These are phyloP conservation scores for Bhutanitis thaidina DNA, from an alignment of 2,888 invertebrate genomes.

Conservation along the genomic window DNA sequence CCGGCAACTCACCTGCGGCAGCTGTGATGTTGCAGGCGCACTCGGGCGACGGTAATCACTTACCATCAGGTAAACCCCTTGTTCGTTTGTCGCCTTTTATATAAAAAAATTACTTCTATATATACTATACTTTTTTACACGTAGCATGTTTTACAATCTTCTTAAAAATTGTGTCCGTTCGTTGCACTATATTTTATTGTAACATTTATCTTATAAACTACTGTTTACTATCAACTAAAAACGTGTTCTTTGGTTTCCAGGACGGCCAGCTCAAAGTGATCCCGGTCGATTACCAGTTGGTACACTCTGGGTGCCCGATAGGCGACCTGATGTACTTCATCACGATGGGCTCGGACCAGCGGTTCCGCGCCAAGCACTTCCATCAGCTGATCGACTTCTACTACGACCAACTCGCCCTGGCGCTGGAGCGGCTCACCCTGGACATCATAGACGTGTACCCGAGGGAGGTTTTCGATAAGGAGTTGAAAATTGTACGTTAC, in stretches of 20 bases:
- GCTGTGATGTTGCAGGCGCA: no score
- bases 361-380: conserved; percentile 41
- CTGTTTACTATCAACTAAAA: no score
- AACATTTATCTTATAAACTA: no score
- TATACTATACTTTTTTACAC: no score
- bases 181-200: no score
- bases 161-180: no score
- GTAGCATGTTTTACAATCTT: no score
- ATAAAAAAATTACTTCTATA: no score
- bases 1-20: no score
- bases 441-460: conserved; percentile 42
- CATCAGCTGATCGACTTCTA: conserved; percentile 34
- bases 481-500: conserved; percentile 40
- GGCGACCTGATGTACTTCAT: conserved; percentile 55
- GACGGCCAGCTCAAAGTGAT: conserved; percentile 37
- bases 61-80: no score
- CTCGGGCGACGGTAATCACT: no score
- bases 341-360: conserved; percentile 47
- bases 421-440: conserved; percentile 35
- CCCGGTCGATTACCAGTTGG: conserved; percentile 53
- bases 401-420: conserved; percentile 33
- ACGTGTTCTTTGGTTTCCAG: conserved; percentile 31
- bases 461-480: conserved; percentile 41
- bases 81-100: no score
- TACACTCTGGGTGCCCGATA: conserved; percentile 44